Evolutionary conservation across 2,888 invertebrate species (phyloP).

Genomic region (Bedellia somnulentella): DNA sequence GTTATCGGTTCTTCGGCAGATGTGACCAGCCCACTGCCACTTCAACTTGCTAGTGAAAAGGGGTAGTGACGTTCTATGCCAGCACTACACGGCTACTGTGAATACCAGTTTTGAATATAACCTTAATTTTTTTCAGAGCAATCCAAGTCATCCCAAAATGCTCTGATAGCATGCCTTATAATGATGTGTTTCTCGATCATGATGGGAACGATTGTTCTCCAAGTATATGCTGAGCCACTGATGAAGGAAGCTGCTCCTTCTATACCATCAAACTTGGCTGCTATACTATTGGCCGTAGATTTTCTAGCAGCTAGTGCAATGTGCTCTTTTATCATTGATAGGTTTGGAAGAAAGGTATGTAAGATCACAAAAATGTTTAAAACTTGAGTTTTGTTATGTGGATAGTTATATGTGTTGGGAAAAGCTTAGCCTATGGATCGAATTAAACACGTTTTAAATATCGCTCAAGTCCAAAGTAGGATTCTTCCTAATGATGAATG

Average conservation of each 20-base stretch:
- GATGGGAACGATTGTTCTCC: conserved; percentile 40
- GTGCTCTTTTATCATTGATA: conserved; percentile 27
- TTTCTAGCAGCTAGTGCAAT: conserved; percentile 25
- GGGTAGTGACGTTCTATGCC: too few relatives aligned
- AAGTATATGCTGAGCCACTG: conserved; percentile 41
- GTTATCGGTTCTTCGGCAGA: too few relatives aligned
- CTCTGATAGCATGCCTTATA: conserved; percentile 19
- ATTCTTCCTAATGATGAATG: too few relatives aligned
- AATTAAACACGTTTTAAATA: too few relatives aligned
- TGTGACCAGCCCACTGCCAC: too few relatives aligned
- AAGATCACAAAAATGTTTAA: too few relatives aligned
- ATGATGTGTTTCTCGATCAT: conserved; percentile 28
- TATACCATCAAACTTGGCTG: conserved; percentile 35
- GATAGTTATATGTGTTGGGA: too few relatives aligned
- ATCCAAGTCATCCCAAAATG: conserved; percentile 25
- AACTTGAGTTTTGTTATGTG: too few relatives aligned
- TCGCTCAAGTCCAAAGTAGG: too few relatives aligned
- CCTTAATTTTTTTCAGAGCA: conserved; percentile 17
- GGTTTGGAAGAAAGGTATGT: conserved; percentile 36
- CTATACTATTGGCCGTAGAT: conserved; percentile 32
- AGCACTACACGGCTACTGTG: too few relatives aligned
- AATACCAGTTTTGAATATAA: background rate
- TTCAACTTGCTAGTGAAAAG: too few relatives aligned
- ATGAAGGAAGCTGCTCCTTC: conserved; percentile 39
- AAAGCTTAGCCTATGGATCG: too few relatives aligned